Evolutionary conservation across 1,140 invertebrate species (phyloP), one percentile per base, ranked within the genome.

Genomic region (Rhagoletis zephyria): DNA sequence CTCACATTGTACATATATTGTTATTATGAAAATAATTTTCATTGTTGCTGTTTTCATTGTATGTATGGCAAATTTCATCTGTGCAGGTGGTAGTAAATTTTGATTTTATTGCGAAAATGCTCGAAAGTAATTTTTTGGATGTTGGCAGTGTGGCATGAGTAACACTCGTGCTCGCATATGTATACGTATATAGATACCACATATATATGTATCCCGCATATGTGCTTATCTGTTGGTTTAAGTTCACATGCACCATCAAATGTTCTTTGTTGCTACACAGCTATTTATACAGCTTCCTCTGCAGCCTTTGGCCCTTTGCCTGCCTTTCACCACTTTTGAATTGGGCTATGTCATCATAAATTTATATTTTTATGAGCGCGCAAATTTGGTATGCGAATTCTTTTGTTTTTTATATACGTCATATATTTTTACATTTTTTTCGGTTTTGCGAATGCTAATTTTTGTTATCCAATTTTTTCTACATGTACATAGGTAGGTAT

Each of bases 101-200:
- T 59, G 74, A 81, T 81, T 81, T 81, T 81, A 81, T 81, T 81
- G 48, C 74, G 7, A 51, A 59, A 81, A 81, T 56, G 74, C 51
- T 51, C 48, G 12, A 81, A 81, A 81, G 74, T 30, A 81, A 81
- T 81, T 81, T 81, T 81, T 81, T 48, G 74, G 51, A 16, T 81
- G n/a, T 48, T 81, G 74, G 30, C 64, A 7, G 30, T 48, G 64
- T 30, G 5, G 14, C 16, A 74, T 48, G 16, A 74, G 48, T 48
- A 74, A 14, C 42, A 51, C 30, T 74, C 16, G 70, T 45, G 30
- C 70, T 48, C 30, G 30, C 30, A 30, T 30, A 30, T 30, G 30
- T 30, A 30, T 30, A 30, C 1, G 30, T 30, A 30, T 30, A 30
- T 30, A 30, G 0, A 30, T 30, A 30, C 30, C 30, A 60, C 12